A percentile compares a stretch with the other conserved stretches of the same genome.
phyloP scores from a whole-genome alignment of 2,888 invertebrate genomes.

The Mesopsocus fuscifrons region DNA sequence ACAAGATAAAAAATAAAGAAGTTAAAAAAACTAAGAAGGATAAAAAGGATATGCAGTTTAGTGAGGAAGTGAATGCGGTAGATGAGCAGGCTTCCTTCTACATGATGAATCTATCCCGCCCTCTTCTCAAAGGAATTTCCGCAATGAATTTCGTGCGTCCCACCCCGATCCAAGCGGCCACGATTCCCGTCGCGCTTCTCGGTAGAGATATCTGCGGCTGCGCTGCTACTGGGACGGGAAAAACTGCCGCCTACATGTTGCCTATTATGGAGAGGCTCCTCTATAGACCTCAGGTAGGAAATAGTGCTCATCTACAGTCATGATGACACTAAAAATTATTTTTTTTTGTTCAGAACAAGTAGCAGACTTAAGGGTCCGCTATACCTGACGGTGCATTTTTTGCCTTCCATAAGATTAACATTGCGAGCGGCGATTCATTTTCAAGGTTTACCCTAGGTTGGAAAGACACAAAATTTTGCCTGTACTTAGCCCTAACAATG shows the following conservation, averaged over 20 bases:
- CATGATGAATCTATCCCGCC: conserved; percentile 92
- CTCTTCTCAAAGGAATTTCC: conserved; percentile 77
- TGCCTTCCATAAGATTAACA: no score
- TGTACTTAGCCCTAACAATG: no score
- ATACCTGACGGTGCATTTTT: no score
- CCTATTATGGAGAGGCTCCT: conserved; percentile 87
- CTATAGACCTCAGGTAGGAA: conserved; percentile 42
- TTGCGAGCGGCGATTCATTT: no score
- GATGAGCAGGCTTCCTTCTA: conserved; percentile 57
- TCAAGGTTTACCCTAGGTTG: no score
- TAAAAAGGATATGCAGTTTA: not conserved
- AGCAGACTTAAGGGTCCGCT: no score
- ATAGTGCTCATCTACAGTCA: no score
- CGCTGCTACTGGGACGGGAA: conserved; percentile 95
- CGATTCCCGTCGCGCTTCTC: conserved; percentile 81
- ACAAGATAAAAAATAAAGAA: conserved; percentile 46
- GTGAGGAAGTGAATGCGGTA: conserved; percentile 22
- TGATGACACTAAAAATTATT: no score
- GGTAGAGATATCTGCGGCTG: conserved; percentile 96
- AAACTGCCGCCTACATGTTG: conserved; percentile 97
- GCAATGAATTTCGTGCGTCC: conserved; percentile 80
- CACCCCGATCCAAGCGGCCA: conserved; percentile 90
- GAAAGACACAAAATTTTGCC: no score
- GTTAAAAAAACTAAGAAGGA: conserved; percentile 35
- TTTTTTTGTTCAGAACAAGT: no score